Evolutionary conservation across 2,797 vertebrate genomes (phyloP).

Genomic region (Schizothorax lantsangensis): DNA sequence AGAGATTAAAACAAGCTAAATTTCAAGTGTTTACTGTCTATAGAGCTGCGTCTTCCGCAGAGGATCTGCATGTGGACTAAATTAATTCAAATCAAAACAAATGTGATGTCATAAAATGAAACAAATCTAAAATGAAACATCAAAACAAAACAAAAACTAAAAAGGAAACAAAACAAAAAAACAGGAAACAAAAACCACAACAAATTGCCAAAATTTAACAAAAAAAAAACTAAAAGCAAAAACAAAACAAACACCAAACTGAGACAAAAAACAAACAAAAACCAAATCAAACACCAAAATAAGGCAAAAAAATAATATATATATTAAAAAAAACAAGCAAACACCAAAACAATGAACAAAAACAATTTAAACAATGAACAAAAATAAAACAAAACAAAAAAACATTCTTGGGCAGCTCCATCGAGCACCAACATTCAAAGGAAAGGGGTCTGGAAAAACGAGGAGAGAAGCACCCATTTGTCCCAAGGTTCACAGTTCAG

Average conservation of each 20-base stretch:
- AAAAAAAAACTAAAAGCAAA: neutral
- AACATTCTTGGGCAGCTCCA: constrained; percentile 59
- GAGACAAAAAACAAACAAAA: neutral
- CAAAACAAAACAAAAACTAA: neutral
- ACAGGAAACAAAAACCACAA: too few species aligned
- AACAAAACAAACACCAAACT: neutral
- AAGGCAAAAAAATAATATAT: neutral
- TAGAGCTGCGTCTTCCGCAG: constrained; percentile 22
- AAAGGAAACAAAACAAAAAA: neutral
- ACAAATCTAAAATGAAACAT: neutral
- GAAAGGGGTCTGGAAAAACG: neutral
- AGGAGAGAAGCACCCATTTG: constrained; percentile 51
- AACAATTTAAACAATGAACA: neutral
- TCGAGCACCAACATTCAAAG: constrained; percentile 67
- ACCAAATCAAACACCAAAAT: neutral
- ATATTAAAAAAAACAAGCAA: neutral
- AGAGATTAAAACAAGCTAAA: constrained; percentile 37
- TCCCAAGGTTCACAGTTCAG: constrained; percentile 58
- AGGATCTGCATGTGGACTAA: constrained; percentile 61
- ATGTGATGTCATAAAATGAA: constrained; percentile 4
- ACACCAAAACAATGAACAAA: neutral
- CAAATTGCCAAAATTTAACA: neutral
- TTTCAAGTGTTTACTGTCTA: constrained; percentile 61
- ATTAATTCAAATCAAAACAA: constrained; percentile 18
- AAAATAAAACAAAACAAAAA: neutral